Base-by-base conservation (phyloP, 2,113 vertebrate genomes). In the Furnarius figulus region DNA sequence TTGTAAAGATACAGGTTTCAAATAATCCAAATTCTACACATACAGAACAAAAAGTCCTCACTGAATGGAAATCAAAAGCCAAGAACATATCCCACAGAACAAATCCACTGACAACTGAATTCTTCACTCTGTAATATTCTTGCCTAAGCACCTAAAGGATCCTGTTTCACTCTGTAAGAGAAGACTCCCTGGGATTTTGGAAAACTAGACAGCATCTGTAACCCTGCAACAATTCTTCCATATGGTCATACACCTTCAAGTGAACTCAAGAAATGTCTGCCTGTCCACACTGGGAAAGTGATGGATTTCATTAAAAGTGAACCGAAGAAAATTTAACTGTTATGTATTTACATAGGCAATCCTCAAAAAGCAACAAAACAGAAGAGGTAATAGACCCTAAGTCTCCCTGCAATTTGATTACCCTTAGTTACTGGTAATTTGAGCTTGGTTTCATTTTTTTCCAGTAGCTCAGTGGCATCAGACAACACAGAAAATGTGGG, bases 201-300 rank as follows among this genome's bases (percentile, higher is more conserved):
- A 81, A 35, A 1, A 0, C 24, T 17, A 49, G 39, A 50, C 5
- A 66, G 25, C 8, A 33, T 63, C 18, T 27, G 14, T 19, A 75
- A 42, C 13, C 6, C 42, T 46, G 20, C 42, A 19, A 35, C 8
- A 50, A 19, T 78, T 77, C 18, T 89, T 76, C 42, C 12, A 49
- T 23, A 25, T 39, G 6, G 8, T n/a, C 18, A 24, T 16, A 30
- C 7, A 52, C 5, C 20, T 23, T 6, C 0, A 0, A 63, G 11
- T 16, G 85, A 91, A 59, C 16, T 25, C 25, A 71, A 18, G 33
- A 58, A 70, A 78, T 35, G 14, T 1, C 11, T 56, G 10, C 23
- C 10, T 80, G 4, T 79, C 30, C 44, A 46, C 1, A 0, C 3
- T 14, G 18, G 56, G 33, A 49, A 62, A 80, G 20, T n/a, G 49